Percentiles rank a stretch among this genome's conserved stretches.
Conservation (phyloP, 2,888 invertebrate genomes). For the Agrilus cyanescens region DNA sequence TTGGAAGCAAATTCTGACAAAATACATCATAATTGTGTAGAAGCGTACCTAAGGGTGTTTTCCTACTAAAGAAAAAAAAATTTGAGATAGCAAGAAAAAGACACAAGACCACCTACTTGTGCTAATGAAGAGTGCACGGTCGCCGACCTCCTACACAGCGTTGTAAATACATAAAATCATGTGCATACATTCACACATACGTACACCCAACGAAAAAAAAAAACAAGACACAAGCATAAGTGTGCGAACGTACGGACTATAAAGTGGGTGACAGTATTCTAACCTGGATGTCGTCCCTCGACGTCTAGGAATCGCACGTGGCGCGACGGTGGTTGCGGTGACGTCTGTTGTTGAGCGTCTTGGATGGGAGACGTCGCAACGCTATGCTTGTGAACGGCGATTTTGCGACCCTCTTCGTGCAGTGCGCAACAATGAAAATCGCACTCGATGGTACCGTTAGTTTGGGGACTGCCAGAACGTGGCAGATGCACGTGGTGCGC, state of each 20-base stretch:
- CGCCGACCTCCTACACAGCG: no score
- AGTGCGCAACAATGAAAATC: conserved; percentile 93
- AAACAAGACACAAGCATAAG: neutral
- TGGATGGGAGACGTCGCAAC: conserved; percentile 89
- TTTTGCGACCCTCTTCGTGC: conserved; percentile 85
- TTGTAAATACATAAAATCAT: no score
- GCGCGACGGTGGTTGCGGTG: conserved; percentile 48
- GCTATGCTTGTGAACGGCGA: conserved; percentile 75
- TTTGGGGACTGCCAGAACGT: conserved; percentile 53
- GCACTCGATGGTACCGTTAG: conserved; percentile 58
- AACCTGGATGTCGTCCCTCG: conserved; percentile 38
- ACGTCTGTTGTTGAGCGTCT: conserved; percentile 47
- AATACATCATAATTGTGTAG: no score
- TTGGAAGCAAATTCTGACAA: no score
- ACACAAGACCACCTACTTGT: no score
- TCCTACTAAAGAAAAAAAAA: no score
- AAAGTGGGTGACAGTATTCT: conserved; percentile 20
- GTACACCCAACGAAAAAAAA: no score
- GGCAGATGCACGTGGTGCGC: conserved; percentile 56
- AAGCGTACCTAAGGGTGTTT: no score
- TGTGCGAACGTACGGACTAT: conserved; percentile 9
- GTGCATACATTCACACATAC: no score
- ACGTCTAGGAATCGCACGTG: conserved; percentile 81
- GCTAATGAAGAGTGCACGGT: no score
- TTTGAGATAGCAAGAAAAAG: no score